phyloP scores from a whole-genome alignment of 2,888 invertebrate species.

The Myathropa florea region DNA sequence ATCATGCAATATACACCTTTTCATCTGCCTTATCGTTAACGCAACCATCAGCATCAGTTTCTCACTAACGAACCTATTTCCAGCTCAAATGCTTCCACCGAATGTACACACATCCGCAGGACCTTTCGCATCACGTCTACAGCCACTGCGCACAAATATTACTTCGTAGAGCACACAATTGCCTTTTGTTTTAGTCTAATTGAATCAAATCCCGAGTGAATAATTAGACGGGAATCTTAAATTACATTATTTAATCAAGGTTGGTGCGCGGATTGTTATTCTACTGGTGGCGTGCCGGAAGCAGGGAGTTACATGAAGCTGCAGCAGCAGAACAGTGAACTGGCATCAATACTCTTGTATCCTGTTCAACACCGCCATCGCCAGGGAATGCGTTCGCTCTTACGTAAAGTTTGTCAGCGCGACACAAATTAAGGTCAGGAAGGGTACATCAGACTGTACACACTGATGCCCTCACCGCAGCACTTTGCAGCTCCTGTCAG shows the following conservation, averaged over 20 bases:
- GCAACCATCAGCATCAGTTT: neutral
- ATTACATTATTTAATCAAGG: slow-evolving; percentile 69
- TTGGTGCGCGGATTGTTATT: slow-evolving; percentile 48
- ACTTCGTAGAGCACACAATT: slow-evolving; percentile 55
- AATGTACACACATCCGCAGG: slow-evolving; percentile 8
- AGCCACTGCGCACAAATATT: slow-evolving; percentile 37
- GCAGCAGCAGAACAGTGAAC: slow-evolving; percentile 44
- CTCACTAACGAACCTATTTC: slow-evolving; percentile 36
- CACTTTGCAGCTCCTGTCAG: neutral
- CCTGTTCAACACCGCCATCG: neutral
- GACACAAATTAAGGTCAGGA: slow-evolving; percentile 53
- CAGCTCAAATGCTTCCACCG: slow-evolving; percentile 12
- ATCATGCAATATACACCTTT: slow-evolving; percentile 28
- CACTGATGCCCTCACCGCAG: neutral
- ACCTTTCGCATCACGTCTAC: slow-evolving; percentile 4
- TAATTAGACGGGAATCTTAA: slow-evolving; percentile 70
- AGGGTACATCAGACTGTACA: slow-evolving; percentile 18
- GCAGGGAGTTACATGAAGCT: slow-evolving; percentile 19
- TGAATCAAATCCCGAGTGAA: slow-evolving; percentile 67
- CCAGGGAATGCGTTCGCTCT: neutral
- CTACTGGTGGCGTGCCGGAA: slow-evolving; percentile 30
- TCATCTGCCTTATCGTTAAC: slow-evolving; percentile 9
- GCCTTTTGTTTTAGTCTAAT: slow-evolving; percentile 68
- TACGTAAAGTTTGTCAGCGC: slow-evolving; percentile 15
- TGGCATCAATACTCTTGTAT: slow-evolving; percentile 37